A percentile compares a stretch with the other conserved stretches of the same genome.
These are phyloP conservation scores for Stenurella melanura DNA, from an alignment of 2,888 invertebrate species.

Conservation along the genomic window DNA sequence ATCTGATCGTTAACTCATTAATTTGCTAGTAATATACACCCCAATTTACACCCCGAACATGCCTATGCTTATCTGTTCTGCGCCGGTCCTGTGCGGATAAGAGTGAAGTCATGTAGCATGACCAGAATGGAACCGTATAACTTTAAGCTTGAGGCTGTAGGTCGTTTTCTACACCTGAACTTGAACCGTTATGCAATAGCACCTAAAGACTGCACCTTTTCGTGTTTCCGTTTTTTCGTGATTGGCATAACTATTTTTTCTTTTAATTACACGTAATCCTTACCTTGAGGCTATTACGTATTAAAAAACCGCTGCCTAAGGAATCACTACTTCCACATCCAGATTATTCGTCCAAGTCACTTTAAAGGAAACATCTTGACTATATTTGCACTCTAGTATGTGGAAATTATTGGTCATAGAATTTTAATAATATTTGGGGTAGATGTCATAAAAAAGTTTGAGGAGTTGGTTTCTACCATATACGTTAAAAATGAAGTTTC, in stretches of 20 bases:
- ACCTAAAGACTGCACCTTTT: constrained; percentile 17
- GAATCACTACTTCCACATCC: too few relatives aligned
- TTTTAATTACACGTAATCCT: neutral
- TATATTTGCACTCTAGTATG: too few relatives aligned
- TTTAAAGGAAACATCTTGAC: too few relatives aligned
- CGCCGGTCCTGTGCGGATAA: neutral
- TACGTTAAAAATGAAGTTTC: too few relatives aligned
- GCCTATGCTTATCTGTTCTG: neutral
- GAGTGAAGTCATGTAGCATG: constrained; percentile 1
- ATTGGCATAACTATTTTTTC: neutral
- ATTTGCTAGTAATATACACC: neutral
- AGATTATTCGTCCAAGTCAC: too few relatives aligned
- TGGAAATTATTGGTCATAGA: too few relatives aligned
- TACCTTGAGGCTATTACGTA: neutral
- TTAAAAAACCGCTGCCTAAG: too few relatives aligned
- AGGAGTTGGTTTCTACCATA: too few relatives aligned
- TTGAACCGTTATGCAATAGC: constrained; percentile 53
- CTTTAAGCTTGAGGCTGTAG: constrained; percentile 49
- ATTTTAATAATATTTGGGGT: too few relatives aligned
- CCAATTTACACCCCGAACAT: neutral
- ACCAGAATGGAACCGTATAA: neutral
- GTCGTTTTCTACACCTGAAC: constrained; percentile 54
- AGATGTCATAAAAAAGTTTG: too few relatives aligned
- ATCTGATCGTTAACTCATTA: neutral
- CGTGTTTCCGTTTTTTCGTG: neutral